A percentile compares a stretch with the other conserved stretches of the same genome.
Conservation (phyloP, 1,140 invertebrate species). For the Pomacea maculata region DNA sequence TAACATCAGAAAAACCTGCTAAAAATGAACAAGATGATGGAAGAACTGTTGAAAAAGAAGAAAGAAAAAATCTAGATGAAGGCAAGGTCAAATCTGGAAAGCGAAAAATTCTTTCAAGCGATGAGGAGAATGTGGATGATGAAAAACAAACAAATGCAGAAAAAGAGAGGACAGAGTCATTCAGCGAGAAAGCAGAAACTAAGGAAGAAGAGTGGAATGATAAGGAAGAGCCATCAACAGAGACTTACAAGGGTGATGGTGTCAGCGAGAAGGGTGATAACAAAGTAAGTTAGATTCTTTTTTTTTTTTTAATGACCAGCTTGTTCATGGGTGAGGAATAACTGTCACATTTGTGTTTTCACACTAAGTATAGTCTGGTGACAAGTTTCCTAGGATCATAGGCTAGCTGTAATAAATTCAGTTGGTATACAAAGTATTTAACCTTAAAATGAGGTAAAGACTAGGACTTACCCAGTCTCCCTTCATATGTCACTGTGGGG, state of each 20-base stretch:
- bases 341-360: too few species aligned
- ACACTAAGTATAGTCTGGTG: too few species aligned
- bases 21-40: constrained; percentile 1
- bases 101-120: constrained; percentile 12
- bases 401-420: too few species aligned
- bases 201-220: not conserved
- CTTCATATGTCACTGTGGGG: too few species aligned
- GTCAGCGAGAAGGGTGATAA: not conserved
- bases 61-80: not conserved
- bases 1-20: constrained; percentile 13
- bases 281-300: constrained; percentile 1
- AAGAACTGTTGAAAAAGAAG: constrained; percentile 10
- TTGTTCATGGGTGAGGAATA: too few species aligned
- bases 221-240: not conserved
- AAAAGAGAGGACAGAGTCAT: constrained; percentile 9
- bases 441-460: too few species aligned
- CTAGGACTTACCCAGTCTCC: too few species aligned
- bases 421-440: too few species aligned
- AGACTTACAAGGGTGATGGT: not conserved
- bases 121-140: constrained; percentile 18
- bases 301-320: too few species aligned
- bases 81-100: constrained; percentile 13
- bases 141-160: constrained; percentile 7
- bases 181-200: not conserved
- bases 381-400: too few species aligned